Evolutionary conservation across 2,797 vertebrate species (phyloP), one percentile per base, ranked within the genome.

Genomic region (Falco concolor): DNA sequence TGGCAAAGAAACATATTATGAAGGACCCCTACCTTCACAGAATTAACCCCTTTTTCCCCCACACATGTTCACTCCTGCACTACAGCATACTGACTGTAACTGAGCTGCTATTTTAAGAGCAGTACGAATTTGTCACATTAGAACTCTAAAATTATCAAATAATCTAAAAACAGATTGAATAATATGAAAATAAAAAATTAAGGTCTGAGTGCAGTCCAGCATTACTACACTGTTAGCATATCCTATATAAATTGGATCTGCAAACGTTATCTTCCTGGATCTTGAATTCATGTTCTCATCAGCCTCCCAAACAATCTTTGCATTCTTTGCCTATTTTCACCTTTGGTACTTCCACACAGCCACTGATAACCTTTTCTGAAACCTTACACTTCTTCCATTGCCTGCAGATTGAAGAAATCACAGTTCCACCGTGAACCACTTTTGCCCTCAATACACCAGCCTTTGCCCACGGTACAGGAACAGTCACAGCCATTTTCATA

Each of bases 41-140:
- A 78, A 92, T 45, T 30, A 64, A 60, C 17, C 36, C 4, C 8
- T 57, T 42, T 50, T 40, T 54, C 52, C 8, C 45, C 67, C 45
- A 56, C 69, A 72, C 84, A 77, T 3, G 4, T 78, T 64, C 65
- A 59, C 38, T 83, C 42, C 52, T 49, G 38, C 56, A 44, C 8
- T 47, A 68, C 70, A 84, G 78, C 57, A 34, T n/a, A 34, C 6
- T 72, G 81, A 87, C 82, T 84, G 47, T 45, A 77, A 75, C 52
- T 3, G 34, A 95, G 83, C 65, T 67, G 75, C 75, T 90, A 38
- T 74, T 94, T 94, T 83, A 87, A 92, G 77, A 93, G 52, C 77
- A 73, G 52, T 60, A 92, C 63, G 34, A 89, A 93, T 83, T 64
- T 86, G 52, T 89, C 89, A 90, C 59, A 30, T 63, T 32, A 89